Percentiles rank a stretch among this genome's conserved stretches.
Evolutionary conservation across 2,888 invertebrate species (phyloP).

Genomic region (Apamea crenata): DNA sequence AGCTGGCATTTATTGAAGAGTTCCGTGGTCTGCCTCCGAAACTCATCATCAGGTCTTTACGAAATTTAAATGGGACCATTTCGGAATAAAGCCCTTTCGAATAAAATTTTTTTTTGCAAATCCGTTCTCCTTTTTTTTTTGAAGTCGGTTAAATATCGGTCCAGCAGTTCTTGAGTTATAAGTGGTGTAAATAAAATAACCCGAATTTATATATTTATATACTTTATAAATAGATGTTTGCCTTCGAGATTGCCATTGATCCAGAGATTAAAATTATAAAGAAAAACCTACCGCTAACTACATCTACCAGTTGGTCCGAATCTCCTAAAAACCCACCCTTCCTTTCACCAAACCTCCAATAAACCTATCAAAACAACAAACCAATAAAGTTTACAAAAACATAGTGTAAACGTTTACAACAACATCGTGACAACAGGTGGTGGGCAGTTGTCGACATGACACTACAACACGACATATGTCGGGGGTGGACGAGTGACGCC

Average conservation of each 20-base stretch:
- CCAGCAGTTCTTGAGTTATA: too few species aligned
- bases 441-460: slow-evolving; percentile 71
- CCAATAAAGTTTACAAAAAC: slow-evolving; percentile 60
- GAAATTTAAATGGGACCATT: too few species aligned
- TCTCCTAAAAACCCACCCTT: not conserved
- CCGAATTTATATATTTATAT: too few species aligned
- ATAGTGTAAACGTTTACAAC: slow-evolving; percentile 44
- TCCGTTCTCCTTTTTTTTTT: too few species aligned
- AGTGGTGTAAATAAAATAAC: too few species aligned
- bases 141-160: too few species aligned
- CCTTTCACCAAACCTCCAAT: slow-evolving; percentile 5
- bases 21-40: too few species aligned
- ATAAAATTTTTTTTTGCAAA: too few species aligned
- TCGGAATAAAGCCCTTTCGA: too few species aligned
- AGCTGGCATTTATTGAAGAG: too few species aligned
- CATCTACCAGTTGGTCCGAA: slow-evolving; percentile 5
- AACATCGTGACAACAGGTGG: slow-evolving; percentile 74
- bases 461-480: slow-evolving; percentile 66
- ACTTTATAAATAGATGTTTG: too few species aligned
- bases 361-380: slow-evolving; percentile 61
- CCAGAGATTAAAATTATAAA: not conserved
- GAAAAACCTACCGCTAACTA: not conserved
- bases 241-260: not conserved
- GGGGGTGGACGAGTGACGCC: slow-evolving; percentile 61
- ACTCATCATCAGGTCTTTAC: too few species aligned